Evolutionary conservation across 2,797 vertebrate species (phyloP), one percentile per base, ranked within the genome.

Genomic region (Graptemys geographica): DNA sequence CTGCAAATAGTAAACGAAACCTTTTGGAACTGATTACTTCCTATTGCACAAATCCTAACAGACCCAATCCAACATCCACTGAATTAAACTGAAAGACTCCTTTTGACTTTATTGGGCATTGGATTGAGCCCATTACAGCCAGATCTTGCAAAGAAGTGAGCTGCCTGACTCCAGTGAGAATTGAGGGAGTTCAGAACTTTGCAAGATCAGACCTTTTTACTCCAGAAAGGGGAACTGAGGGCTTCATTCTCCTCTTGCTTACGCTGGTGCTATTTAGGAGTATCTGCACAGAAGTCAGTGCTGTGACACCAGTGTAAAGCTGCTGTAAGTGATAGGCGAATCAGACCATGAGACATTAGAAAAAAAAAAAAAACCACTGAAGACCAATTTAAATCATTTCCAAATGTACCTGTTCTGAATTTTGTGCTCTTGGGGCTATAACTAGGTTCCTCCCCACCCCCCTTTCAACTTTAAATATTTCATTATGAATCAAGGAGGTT

Each of bases 381-480:
- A 41, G 72, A 74, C 4, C 72, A 74, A 41, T 44, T 44, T n/a
- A n/a, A 65, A 33, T 65, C 2, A 19, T 65, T 65, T n/a, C 11
- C 21, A 41, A 25, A 44, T 74, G 23, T 11, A 74, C 15, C 19
- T 92, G 3, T 37, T 31, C 27, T 79, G 31, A 57, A 81, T 55
- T 52, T 85, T 47, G 91, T 44, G 55, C 15, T 59, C 78, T 8
- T 31, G 11, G 5, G 7, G n/a, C 5, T n/a, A 78, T 18, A 21
- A 79, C 4, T 31, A 90, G 52, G 37, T 41, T 9, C 13, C 56
- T 31, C 11, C 33, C 57, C 28, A 56, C 2, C 33, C 69, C 84
- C 55, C 51, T 78, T 88, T 12, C 13, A 33, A 33, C 74, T 94
- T 90, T 37, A 52, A 13, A 33, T 79, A 55, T 93, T 96, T 95